These are phyloP conservation scores for Gasteruption jaculator DNA, from an alignment of 2,888 invertebrate species.

Conservation along the genomic window DNA sequence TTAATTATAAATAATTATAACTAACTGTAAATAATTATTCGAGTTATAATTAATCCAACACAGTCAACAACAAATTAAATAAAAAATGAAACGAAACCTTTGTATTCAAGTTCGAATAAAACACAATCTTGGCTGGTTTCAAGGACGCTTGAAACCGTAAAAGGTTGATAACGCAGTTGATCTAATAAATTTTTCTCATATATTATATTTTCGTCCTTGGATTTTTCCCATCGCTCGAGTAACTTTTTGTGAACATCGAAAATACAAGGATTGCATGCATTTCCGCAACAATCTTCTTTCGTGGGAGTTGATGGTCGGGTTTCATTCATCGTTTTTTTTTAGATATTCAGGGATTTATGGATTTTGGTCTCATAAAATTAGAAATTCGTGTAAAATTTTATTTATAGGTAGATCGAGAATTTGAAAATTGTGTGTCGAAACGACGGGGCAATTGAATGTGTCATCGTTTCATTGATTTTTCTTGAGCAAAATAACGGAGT, in stretches of 20 bases:
- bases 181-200: constrained; percentile 18
- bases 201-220: constrained; percentile 19
- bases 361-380: too few relatives aligned
- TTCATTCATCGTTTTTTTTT: too few relatives aligned
- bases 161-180: constrained; percentile 17
- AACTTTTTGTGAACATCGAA: constrained; percentile 41
- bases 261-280: constrained; percentile 42
- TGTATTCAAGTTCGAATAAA: constrained; percentile 14
- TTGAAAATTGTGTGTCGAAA: too few relatives aligned
- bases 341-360: too few relatives aligned
- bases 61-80: constrained; percentile 9
- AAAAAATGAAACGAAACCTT: constrained; percentile 18
- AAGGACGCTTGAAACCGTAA: constrained; percentile 16
- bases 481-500: too few relatives aligned
- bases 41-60: constrained; percentile 1
- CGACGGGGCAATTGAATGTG: too few relatives aligned
- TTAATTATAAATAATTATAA: too few relatives aligned
- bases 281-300: constrained; percentile 43
- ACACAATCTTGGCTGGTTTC: constrained; percentile 24
- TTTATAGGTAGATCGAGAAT: too few relatives aligned
- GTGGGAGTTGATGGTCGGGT: constrained; percentile 34
- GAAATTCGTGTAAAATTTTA: too few relatives aligned
- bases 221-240: constrained; percentile 34
- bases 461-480: too few relatives aligned
- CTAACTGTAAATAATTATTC: constrained; percentile 9